A percentile compares a stretch with the other conserved stretches of the same genome.
These are phyloP conservation scores for Peucedramus taeniatus DNA, from an alignment of 2,113 vertebrate genomes.

Conservation along the genomic window DNA sequence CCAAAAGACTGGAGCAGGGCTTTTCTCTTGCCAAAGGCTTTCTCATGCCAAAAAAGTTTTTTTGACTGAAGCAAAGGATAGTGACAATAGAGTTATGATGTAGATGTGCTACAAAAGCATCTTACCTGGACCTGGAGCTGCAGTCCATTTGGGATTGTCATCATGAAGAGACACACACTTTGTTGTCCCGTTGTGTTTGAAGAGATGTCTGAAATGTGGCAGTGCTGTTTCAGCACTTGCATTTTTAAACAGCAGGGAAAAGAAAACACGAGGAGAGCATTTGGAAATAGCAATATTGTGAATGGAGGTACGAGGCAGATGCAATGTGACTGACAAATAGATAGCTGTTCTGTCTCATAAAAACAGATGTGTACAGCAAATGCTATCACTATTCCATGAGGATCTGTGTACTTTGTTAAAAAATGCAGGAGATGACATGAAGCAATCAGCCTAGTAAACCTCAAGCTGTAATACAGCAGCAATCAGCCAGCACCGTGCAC, in stretches of 20 bases:
- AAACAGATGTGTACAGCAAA: background rate
- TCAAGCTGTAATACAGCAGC: background rate
- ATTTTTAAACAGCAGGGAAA: background rate
- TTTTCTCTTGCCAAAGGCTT: too few relatives aligned
- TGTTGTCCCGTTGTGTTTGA: background rate
- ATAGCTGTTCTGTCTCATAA: background rate
- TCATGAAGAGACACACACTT: background rate
- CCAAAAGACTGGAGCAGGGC: background rate
- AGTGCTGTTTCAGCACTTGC: background rate
- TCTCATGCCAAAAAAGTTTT: background rate
- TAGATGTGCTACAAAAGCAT: background rate
- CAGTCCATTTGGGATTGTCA: background rate
- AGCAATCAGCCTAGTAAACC: background rate
- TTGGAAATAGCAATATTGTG: background rate
- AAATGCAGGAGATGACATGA: background rate
- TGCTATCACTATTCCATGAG: background rate
- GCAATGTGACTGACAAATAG: background rate
- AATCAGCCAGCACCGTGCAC: fast-evolving
- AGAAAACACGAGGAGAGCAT: background rate
- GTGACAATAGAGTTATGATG: background rate
- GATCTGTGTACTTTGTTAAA: background rate
- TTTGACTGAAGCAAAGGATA: background rate
- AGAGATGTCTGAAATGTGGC: background rate
- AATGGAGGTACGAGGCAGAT: background rate
- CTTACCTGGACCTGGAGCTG: background rate